These are phyloP conservation scores for Dascillus cervinus DNA, from an alignment of 2,888 invertebrate genomes.

Conservation along the genomic window DNA sequence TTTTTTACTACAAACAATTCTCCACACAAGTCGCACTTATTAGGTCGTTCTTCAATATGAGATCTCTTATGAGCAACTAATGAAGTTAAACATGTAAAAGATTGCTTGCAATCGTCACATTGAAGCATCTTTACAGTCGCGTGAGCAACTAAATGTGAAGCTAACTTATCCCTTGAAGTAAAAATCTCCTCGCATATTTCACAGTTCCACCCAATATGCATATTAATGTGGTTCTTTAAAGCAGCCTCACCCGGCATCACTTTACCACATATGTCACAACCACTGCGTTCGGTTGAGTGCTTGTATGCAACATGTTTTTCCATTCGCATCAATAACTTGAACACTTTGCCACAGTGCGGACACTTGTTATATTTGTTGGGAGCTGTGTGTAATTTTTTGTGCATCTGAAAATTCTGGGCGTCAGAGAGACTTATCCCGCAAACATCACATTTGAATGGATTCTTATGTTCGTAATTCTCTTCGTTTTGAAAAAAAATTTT, in stretches of 20 bases:
- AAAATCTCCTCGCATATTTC: no score
- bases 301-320: constrained; percentile 16
- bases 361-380: constrained; percentile 11
- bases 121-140: no score
- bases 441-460: constrained; percentile 30
- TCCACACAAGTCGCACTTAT: constrained; percentile 51
- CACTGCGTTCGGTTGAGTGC: no score
- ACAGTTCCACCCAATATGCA: background rate
- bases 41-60: constrained; percentile 43
- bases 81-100: constrained; percentile 7
- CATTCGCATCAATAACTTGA: constrained; percentile 14
- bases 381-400: no score
- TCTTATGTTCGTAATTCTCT: constrained; percentile 30
- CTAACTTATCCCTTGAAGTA: no score
- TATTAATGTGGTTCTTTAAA: background rate
- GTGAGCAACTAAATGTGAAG: no score
- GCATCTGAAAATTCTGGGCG: no score
- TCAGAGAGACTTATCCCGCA: constrained; percentile 37
- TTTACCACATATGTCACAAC: no score
- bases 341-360: constrained; percentile 14
- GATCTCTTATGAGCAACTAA: constrained; percentile 26
- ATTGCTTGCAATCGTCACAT: no score
- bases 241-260: background rate
- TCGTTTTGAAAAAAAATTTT: constrained; percentile 40
- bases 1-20: constrained; percentile 40